These are phyloP conservation scores for Hofmannophila pseudospretella DNA, from an alignment of 2,888 invertebrate genomes.

Conservation along the genomic window DNA sequence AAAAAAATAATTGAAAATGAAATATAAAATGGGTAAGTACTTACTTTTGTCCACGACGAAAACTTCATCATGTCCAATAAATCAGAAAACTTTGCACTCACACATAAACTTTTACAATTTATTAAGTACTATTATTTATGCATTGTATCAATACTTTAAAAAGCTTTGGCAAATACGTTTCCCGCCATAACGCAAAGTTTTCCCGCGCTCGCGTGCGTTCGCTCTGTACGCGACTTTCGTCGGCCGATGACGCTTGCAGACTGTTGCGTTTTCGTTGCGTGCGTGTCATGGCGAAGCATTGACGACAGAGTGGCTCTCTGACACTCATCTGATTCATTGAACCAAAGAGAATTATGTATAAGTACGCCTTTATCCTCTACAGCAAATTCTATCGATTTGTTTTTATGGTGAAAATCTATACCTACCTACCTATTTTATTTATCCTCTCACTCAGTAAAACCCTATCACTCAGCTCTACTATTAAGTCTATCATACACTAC, in stretches of 20 bases:
- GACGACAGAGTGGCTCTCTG: background rate
- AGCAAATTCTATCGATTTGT: too few species aligned
- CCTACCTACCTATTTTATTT: too few species aligned
- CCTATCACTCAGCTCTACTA: too few species aligned
- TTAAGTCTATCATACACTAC: too few species aligned
- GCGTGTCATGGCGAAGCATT: background rate
- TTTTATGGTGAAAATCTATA: too few species aligned
- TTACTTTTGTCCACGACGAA: conserved; percentile 41
- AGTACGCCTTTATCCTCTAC: too few species aligned
- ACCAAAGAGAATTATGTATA: too few species aligned
- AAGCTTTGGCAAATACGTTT: conserved; percentile 28
- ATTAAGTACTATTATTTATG: conserved; percentile 15
- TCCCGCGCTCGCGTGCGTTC: conserved; percentile 39
- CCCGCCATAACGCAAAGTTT: conserved; percentile 63
- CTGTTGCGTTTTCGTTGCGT: conserved; percentile 26
- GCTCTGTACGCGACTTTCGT: conserved; percentile 35
- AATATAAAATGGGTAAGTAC: conserved; percentile 14
- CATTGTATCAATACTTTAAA: conserved; percentile 10
- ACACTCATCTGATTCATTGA: background rate
- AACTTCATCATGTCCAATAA: conserved; percentile 38
- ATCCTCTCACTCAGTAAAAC: too few species aligned
- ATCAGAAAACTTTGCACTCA: conserved; percentile 24
- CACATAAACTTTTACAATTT: conserved; percentile 19
- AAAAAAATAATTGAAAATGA: too few species aligned
- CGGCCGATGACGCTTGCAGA: conserved; percentile 38